phyloP scores from a whole-genome alignment of 2,888 invertebrate species.

The Anthophora plumipes region DNA sequence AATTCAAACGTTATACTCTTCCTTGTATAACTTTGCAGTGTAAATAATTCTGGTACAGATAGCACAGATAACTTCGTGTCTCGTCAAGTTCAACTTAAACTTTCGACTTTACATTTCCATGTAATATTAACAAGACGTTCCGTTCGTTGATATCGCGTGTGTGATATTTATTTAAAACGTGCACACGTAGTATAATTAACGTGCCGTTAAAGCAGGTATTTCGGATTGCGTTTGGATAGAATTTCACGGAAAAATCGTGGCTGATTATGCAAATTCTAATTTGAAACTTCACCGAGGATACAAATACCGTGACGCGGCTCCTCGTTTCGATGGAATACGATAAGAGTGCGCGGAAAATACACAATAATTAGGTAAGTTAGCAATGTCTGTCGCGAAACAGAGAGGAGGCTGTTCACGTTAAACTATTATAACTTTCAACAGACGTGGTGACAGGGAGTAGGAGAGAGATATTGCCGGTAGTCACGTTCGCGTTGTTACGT shows the following conservation, averaged over 20 bases:
- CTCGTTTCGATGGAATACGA: constrained; percentile 8
- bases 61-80: constrained; percentile 3
- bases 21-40: not conserved
- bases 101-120: constrained; percentile 12
- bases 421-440: constrained; percentile 68
- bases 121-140: not conserved
- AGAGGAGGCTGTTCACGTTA: constrained; percentile 37
- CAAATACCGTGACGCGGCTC: constrained; percentile 4
- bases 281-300: constrained; percentile 15
- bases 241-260: not conserved
- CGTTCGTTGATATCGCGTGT: not conserved
- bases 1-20: not conserved
- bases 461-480: constrained; percentile 24
- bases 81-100: not conserved
- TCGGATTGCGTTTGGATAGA: not conserved
- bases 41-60: not conserved
- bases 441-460: constrained; percentile 38
- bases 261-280: constrained; percentile 25
- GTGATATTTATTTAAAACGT: not conserved
- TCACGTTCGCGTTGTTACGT: constrained; percentile 62
- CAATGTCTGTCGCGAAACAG: constrained; percentile 61
- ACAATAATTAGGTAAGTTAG: constrained; percentile 76
- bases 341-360: constrained; percentile 38
- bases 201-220: not conserved
- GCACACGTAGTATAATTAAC: not conserved